Conservation (phyloP, 2,113 vertebrate genomes). For the Notarius quadriscutis region DNA sequence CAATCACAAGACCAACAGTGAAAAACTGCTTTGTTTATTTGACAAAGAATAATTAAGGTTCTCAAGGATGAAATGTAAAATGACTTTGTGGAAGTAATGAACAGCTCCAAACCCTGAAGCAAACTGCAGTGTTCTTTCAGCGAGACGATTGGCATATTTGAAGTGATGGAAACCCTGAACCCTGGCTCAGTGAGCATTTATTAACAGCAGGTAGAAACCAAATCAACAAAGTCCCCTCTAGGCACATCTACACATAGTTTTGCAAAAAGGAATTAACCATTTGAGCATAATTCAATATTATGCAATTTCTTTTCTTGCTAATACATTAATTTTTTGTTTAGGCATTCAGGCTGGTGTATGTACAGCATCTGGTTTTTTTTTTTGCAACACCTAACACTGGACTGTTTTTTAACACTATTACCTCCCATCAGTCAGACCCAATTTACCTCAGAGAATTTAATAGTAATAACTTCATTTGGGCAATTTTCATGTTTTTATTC, state of each 20-base stretch:
- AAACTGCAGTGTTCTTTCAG: background rate
- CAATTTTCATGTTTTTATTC: slow-evolving; percentile 9
- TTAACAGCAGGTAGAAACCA: background rate
- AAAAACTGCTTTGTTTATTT: background rate
- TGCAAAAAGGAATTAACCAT: background rate
- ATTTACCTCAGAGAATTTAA: background rate
- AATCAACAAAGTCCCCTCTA: background rate
- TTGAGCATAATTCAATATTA: background rate
- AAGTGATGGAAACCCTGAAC: background rate
- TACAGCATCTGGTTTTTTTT: background rate
- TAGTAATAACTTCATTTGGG: background rate
- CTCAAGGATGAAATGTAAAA: background rate
- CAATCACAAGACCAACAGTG: background rate
- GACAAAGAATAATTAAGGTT: background rate
- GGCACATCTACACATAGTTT: background rate
- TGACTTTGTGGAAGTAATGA: background rate
- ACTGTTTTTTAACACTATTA: background rate
- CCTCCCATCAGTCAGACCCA: background rate
- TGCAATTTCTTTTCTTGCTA: background rate
- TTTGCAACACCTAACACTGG: background rate
- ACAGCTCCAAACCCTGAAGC: background rate
- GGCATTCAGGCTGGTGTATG: background rate
- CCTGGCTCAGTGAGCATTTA: background rate
- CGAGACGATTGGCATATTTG: background rate
- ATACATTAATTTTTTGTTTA: background rate